Evolutionary conservation across 35 echinoderm and acorn worm genomes (phyloP), one percentile per base, ranked within the genome.

Genomic region (Ophiothrix spiculata): DNA sequence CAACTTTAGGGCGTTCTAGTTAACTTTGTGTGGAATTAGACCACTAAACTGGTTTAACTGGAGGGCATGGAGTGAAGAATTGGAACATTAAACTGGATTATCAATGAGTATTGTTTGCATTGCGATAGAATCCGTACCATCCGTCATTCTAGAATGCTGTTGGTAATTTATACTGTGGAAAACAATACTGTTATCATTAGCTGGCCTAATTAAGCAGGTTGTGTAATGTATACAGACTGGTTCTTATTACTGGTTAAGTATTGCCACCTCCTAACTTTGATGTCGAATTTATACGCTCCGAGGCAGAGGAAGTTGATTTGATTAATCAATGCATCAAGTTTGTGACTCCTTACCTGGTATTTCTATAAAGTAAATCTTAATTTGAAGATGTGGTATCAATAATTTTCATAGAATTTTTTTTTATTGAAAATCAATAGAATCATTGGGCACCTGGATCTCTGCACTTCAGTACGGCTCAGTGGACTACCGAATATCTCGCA

Each of bases 21-120:
- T 69, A 69, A 69, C 60, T 25, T n/a, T n/a, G n/a, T 69, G 60
- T 19, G 60, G 60, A 69, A 69, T 69, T 69, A 69, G 60, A 69
- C 29, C 60, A 69, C 25, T 69, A 69, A 69, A 69, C 60, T 69
- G 60, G 60, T 69, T 69, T 69, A 69, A 12, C 60, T 25, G 8
- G 45, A 21, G 45, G 21, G 21, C 21, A n/a, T n/a, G 42, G 42
- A 10, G 6, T 10, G 19, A 6, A 49, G 19, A 49, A 49, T 19
- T 49, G 42, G 42, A 49, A 19, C 42, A 49, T 49, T 49, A 6
- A 49, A 6, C 42, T 49, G 42, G 42, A 49, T 49, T 49, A 19
- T 10, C 42, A 49, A 19, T 49, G 19, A 49, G 6, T 49, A 49
- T 49, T 49, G 42, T 49, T 49, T 49, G 42, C 6, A 49, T 49